Conservation (phyloP, 2,113 vertebrate species). For the Leuciscus idus region DNA sequence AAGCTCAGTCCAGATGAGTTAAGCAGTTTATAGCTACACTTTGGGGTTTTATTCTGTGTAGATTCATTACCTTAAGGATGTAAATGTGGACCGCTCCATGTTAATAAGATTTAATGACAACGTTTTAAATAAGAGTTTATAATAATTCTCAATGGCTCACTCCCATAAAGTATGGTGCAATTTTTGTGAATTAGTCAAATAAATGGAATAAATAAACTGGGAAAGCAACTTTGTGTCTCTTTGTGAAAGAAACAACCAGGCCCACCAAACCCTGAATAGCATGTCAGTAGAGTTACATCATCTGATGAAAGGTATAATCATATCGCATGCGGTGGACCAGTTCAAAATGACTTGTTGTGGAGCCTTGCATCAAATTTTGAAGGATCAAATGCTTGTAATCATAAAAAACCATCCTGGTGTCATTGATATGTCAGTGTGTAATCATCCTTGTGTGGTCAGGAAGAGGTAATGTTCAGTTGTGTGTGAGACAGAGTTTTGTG, state of each 20-base stretch:
- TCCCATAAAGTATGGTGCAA: not conserved
- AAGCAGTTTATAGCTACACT: not conserved
- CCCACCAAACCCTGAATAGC: not conserved
- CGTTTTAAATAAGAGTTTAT: not conserved
- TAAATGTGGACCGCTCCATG: not conserved
- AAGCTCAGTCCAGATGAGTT: not conserved
- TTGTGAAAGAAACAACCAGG: not conserved
- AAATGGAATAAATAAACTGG: too few species aligned
- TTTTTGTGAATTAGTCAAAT: not conserved
- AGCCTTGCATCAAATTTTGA: not conserved
- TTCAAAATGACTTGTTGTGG: not conserved
- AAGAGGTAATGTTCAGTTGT: not conserved
- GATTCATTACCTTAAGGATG: not conserved
- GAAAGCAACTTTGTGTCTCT: not conserved
- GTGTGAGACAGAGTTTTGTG: not conserved
- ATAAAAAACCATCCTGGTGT: not conserved
- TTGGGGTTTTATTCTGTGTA: not conserved
- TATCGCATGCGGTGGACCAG: not conserved
- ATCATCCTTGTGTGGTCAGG: not conserved
- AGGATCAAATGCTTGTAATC: slow-evolving; percentile 11
- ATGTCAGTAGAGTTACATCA: slow-evolving; percentile 1
- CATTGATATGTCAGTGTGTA: not conserved
- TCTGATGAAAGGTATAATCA: not conserved
- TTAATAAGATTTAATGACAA: not conserved
- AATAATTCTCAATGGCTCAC: not conserved